A percentile compares a stretch with the other conserved stretches of the same genome.
Evolutionary conservation across 2,113 vertebrate genomes (phyloP).

Genomic region (Varanus salvator): DNA sequence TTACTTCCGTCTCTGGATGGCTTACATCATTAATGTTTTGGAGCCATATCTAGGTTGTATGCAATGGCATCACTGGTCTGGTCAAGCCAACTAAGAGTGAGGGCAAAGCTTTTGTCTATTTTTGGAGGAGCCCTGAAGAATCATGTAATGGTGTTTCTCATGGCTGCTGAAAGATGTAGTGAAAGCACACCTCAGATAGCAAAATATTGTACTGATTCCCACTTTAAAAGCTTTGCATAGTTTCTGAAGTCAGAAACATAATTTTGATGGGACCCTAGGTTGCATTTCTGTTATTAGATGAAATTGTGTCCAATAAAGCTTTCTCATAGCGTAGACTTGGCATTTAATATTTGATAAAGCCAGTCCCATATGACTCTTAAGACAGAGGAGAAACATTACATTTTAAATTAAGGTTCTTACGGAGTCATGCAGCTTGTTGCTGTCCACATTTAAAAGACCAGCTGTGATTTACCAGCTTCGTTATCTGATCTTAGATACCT

Average conservation of each 20-base stretch:
- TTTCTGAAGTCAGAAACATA: neutral
- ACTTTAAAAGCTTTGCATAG: neutral
- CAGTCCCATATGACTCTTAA: slow-evolving; percentile 61
- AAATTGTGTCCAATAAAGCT: slow-evolving; percentile 62
- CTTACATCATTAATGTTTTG: no score
- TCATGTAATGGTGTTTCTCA: neutral
- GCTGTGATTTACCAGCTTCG: neutral
- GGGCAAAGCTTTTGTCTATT: neutral
- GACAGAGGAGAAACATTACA: slow-evolving; percentile 64
- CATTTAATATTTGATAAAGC: slow-evolving; percentile 73
- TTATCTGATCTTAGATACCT: fast-evolving
- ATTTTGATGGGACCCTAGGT: slow-evolving; percentile 35
- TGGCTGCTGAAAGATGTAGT: neutral
- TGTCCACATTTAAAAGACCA: slow-evolving; percentile 39
- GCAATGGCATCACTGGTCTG: no score
- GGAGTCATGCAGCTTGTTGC: slow-evolving; percentile 37
- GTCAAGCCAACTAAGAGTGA: neutral
- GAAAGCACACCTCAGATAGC: neutral
- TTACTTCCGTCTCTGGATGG: no score
- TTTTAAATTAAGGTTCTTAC: slow-evolving; percentile 61
- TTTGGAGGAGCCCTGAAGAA: neutral
- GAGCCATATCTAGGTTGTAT: no score
- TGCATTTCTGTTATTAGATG: slow-evolving; percentile 57
- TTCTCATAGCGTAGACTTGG: slow-evolving; percentile 63
- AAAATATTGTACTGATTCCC: neutral